Conservation (phyloP, 1,140 invertebrate species). For the Epicauta chinensis region DNA sequence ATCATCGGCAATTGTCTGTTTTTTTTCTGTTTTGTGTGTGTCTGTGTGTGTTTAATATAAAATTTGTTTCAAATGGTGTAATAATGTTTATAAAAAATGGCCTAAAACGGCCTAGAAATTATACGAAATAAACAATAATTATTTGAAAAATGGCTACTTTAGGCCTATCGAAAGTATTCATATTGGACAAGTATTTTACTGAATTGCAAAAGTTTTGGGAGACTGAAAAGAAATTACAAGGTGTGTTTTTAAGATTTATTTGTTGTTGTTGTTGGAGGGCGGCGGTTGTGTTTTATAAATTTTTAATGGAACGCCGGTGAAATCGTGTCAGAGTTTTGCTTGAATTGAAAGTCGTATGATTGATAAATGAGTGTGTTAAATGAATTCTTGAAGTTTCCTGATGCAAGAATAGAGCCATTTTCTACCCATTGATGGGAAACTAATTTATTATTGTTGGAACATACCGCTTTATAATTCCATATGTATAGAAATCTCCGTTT, state of each 20-base stretch:
- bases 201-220: slow-evolving; percentile 96
- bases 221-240: slow-evolving; percentile 92
- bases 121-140: no score
- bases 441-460: no score
- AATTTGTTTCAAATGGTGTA: neutral
- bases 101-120: slow-evolving; percentile 26
- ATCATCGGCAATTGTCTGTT: neutral
- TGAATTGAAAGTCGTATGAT: no score
- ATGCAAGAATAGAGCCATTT: no score
- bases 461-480: no score
- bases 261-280: neutral
- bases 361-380: no score
- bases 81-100: slow-evolving; percentile 35
- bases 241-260: slow-evolving; percentile 48
- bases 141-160: slow-evolving; percentile 70
- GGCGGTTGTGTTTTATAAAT: neutral
- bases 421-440: no score
- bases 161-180: slow-evolving; percentile 92
- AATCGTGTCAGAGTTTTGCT: no score
- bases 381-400: no score
- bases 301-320: no score
- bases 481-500: no score
- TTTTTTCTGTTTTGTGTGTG: neutral
- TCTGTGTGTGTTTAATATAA: no score
- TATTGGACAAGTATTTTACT: slow-evolving; percentile 94